Conservation (phyloP, 2,888 invertebrate genomes). For the Stenchaetothrips biformis region DNA sequence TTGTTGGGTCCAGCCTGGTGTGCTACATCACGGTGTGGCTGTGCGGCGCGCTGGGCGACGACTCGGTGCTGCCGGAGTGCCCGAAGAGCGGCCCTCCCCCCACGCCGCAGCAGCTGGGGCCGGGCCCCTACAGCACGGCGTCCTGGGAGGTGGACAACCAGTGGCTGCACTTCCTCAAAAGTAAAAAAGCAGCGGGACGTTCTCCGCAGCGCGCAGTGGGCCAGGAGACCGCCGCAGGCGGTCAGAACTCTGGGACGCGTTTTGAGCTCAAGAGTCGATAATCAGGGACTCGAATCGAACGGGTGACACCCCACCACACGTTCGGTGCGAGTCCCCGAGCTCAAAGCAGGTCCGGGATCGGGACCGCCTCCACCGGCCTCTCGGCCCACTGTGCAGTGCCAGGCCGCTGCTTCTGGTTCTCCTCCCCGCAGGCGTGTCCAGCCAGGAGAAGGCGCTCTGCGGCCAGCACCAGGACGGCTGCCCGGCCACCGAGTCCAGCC, state of each 20-base stretch:
- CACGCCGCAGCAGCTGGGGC: neutral
- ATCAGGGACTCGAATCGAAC: too few relatives aligned
- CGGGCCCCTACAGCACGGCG: neutral
- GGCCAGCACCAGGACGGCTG: neutral
- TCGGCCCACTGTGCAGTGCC: too few relatives aligned
- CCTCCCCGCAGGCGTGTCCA: neutral
- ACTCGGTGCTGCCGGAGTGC: slow-evolving; percentile 7
- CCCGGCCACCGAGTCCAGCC: neutral
- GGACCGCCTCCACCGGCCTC: too few relatives aligned
- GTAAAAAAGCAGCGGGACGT: neutral
- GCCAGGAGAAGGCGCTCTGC: neutral
- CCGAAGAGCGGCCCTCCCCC: neutral
- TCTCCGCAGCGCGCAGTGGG: too few relatives aligned
- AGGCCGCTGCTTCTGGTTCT: too few relatives aligned
- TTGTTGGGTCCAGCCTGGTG: slow-evolving; percentile 19
- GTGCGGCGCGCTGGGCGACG: neutral
- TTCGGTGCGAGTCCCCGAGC: too few relatives aligned
- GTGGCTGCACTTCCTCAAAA: slow-evolving; percentile 7
- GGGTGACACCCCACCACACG: too few relatives aligned
- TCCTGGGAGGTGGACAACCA: slow-evolving; percentile 3
- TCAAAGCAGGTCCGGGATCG: too few relatives aligned
- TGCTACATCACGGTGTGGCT: neutral
- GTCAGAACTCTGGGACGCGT: too few relatives aligned
- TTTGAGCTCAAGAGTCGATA: too few relatives aligned
- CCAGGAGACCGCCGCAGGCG: too few relatives aligned